Evolutionary conservation across 2,888 invertebrate genomes (phyloP), one percentile per base, ranked within the genome.

Genomic region (Endotricha flammealis): DNA sequence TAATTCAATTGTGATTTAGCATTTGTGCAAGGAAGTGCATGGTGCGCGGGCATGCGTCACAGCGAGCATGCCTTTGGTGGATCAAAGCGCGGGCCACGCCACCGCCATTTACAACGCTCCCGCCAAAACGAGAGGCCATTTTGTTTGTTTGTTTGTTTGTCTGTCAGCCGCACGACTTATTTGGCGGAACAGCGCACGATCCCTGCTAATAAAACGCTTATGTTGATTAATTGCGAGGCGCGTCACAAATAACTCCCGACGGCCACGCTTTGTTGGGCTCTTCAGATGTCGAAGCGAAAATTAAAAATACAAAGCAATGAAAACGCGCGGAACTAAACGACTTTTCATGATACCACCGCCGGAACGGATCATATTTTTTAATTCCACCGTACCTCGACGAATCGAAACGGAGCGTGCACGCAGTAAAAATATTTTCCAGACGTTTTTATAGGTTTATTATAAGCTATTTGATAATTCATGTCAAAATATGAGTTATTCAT

Each of bases 181-280:
- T 58, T 68, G 65, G 64, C 76, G 72, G 70, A 73, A 74, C 78
- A 62, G 59, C 59, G 59, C 56, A 52, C 57, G 55, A 53, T 53
- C 49, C 54, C 55, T 50, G 53, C 63, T 64, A 79, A 79, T 81
- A 81, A 80, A 81, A 76, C 78, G 71, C 65, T 77, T 73, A 65
- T 60, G 50, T 72, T 75, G 75, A 78, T 80, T 76, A 71, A 81
- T 78, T 66, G 67, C 71, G 60, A 57, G 57, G 51, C 46, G 57
- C 62, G 57, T 64, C 63, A 62, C 11, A 25, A 57, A 64, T 62
- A 60, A 50, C 57, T 57, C 39, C 33, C 27, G 50, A 39, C 51
- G 59, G 20, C 4, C 59, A 63, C 58, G 63, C 46, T 43, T 42
- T 53, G 55, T 53, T 48, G 52, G n/a, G 45, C 39, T 56, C 56